These are phyloP conservation scores for Drosophila triauraria DNA, from an alignment of 1,140 invertebrate species.

Conservation along the genomic window DNA sequence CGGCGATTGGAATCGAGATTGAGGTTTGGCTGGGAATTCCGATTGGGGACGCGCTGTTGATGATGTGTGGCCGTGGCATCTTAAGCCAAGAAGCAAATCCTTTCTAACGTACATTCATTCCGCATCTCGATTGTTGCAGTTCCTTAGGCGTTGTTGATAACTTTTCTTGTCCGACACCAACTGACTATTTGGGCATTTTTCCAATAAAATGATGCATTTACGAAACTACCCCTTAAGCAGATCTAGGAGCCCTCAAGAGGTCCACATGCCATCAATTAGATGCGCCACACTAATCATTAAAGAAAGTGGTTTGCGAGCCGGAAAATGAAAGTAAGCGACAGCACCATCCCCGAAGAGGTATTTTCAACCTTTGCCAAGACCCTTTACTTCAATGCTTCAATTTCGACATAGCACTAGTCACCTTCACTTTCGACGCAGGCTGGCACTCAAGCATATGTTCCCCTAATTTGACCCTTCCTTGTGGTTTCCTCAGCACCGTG, in stretches of 20 bases:
- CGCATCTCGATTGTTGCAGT: constrained; percentile 48
- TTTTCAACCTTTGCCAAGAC: constrained; percentile 29
- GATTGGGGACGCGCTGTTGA: constrained; percentile 24
- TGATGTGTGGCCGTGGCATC: constrained; percentile 52
- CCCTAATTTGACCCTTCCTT: constrained; percentile 39
- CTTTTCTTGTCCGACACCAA: constrained; percentile 50
- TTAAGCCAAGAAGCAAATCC: constrained; percentile 58
- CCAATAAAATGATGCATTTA: constrained; percentile 61
- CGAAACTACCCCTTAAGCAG: constrained; percentile 61
- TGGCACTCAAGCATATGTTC: constrained; percentile 70
- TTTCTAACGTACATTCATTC: constrained; percentile 50
- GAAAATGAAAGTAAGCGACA: constrained; percentile 71
- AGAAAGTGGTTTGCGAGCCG: constrained; percentile 45
- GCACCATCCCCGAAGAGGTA: constrained; percentile 20
- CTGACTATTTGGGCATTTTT: constrained; percentile 47
- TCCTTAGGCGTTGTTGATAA: constrained; percentile 52
- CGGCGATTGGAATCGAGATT: constrained; percentile 35
- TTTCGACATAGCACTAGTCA: constrained; percentile 38
- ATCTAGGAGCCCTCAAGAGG: constrained; percentile 16
- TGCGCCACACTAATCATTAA: constrained; percentile 51
- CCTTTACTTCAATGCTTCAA: constrained; percentile 26
- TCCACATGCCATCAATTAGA: constrained; percentile 72
- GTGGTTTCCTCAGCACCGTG: constrained; percentile 52
- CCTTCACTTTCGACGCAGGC: constrained; percentile 48
- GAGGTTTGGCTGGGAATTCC: constrained; percentile 46